Conservation (phyloP, 2,113 vertebrate genomes). For the Rhombomys opimus region DNA sequence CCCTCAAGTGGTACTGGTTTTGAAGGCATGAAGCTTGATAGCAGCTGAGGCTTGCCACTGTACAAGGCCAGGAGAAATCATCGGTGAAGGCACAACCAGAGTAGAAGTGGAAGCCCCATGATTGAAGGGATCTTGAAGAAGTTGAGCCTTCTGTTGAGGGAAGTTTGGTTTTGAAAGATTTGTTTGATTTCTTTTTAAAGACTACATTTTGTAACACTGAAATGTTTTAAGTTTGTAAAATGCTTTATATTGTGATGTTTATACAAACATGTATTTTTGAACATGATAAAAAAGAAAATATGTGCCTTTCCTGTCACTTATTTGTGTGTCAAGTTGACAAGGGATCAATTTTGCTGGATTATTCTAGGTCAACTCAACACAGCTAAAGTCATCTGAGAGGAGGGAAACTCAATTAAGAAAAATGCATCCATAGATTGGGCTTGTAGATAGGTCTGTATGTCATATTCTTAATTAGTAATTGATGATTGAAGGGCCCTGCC, state of each 20-base stretch:
- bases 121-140: not conserved
- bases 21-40: not conserved
- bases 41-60: not conserved
- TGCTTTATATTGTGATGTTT: not conserved
- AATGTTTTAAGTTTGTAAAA: not conserved
- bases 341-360: not conserved
- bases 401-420: not conserved
- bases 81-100: not conserved
- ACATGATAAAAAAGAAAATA: not conserved
- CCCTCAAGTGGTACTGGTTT: not conserved
- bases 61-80: not conserved
- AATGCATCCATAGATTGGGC: not conserved
- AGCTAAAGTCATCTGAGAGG: not conserved
- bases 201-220: not conserved
- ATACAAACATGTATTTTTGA: not conserved
- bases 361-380: not conserved
- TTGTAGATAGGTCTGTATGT: not conserved
- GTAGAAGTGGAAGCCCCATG: not conserved
- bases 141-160: not conserved
- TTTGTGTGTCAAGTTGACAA: not conserved
- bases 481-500: not conserved
- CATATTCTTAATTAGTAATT: not conserved
- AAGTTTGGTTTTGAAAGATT: not conserved
- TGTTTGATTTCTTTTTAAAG: not conserved
- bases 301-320: not conserved